phyloP scores from a whole-genome alignment of 2,113 vertebrate genomes.

The Vidua macroura region DNA sequence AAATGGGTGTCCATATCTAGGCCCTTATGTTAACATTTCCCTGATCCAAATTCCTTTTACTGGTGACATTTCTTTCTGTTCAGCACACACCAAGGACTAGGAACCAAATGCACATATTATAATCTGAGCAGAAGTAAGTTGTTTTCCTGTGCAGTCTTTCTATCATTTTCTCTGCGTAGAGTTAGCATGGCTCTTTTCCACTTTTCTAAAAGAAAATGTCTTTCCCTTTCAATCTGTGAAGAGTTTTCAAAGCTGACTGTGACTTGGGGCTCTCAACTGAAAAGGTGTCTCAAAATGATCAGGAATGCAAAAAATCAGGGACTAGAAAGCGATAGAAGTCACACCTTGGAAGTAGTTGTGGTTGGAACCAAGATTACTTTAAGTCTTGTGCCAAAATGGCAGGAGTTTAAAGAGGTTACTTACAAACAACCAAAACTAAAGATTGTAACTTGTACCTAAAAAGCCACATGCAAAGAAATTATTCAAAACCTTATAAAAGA shows the following conservation, averaged over 20 bases:
- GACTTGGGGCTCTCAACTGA: not conserved
- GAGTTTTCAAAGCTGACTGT: not conserved
- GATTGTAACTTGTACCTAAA: constrained; percentile 23
- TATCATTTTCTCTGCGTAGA: not conserved
- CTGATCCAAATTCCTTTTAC: constrained; percentile 27
- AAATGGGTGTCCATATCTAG: not conserved
- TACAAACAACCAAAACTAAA: constrained; percentile 28
- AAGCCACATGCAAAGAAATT: not conserved
- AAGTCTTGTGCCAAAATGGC: not conserved
- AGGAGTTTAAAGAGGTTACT: constrained; percentile 8
- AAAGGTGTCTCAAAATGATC: not conserved
- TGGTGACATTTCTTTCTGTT: constrained; percentile 41
- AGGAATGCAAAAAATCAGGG: constrained; percentile 10
- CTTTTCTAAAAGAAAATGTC: not conserved
- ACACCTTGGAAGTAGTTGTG: not conserved
- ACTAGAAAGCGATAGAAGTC: not conserved
- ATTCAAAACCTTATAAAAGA: not conserved
- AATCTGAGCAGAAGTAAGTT: constrained; percentile 37
- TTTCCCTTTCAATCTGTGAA: constrained; percentile 10
- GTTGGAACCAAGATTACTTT: not conserved
- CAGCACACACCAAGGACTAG: constrained; percentile 26
- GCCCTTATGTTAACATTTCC: constrained; percentile 16
- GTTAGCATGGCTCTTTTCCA: constrained; percentile 16
- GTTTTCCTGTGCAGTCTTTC: constrained; percentile 33
- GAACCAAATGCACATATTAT: constrained; percentile 13